Base-by-base conservation (phyloP, 2,797 vertebrate genomes). In the Ctenopoma kingsleyae region DNA sequence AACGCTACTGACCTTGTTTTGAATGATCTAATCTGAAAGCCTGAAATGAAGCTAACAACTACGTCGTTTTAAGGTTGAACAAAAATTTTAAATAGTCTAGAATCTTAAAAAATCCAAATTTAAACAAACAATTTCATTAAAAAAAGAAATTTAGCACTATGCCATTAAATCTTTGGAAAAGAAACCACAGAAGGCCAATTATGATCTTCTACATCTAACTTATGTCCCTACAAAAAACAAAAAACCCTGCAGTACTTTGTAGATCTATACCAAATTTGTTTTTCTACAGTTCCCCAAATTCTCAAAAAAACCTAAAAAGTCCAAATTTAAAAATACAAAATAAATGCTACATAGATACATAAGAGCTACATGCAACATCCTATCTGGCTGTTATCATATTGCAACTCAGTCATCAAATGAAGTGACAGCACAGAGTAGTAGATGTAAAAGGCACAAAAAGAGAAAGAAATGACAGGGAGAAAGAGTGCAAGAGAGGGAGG, bases 331-430 rank as follows among this genome's bases (percentile, higher is more conserved):
- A 2, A 2, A 27, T 2, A 0, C 22, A 32, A 32, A 30, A 30
- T 7, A 6, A 30, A 30, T 30, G 0, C 25, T n/a, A n/a, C n/a
- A n/a, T n/a, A n/a, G n/a, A n/a, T n/a, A n/a, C n/a, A n/a, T n/a
- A n/a, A n/a, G n/a, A n/a, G n/a, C n/a, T 55, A 44, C 54, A 16
- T 12, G 9, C 11, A 60, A 51, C 3, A 1, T 62, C 38, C 11
- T 20, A 4, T 56, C 56, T 22, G 23, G 47, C 56, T 19, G 73
- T 51, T 41, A 41, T 47, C 23, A 48, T 80, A 51, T 81, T 77
- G 35, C 55, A 52, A 49, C 55, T 73, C 64, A 10, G 55, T 13
- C 15, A 47, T 69, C 53, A 79, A 84, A 83, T 85, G 86, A 87
- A 75, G 62, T 53, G 32, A 64, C 64, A 78, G 64, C 50, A 55